phyloP scores from a whole-genome alignment of 2,113 vertebrate species.

The Phyllostomus discolor region DNA sequence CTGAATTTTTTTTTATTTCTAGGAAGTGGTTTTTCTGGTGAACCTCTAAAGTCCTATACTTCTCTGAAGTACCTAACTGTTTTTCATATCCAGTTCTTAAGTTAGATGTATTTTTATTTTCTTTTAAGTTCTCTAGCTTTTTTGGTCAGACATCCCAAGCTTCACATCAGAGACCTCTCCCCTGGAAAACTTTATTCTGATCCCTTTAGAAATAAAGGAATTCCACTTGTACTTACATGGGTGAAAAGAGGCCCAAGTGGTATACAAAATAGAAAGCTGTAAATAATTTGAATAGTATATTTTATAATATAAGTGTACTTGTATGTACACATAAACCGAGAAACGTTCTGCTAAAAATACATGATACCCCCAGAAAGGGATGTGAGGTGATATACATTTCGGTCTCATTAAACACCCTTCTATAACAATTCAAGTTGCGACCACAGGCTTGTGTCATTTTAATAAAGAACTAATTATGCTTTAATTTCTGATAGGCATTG shows the following conservation, averaged over 20 bases:
- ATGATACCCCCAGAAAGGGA: not conserved
- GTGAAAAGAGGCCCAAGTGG: not conserved
- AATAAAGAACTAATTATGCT: not conserved
- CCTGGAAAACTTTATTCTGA: not conserved
- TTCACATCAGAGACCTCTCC: not conserved
- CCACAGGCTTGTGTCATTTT: not conserved
- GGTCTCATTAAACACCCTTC: not conserved
- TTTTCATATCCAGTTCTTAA: not conserved
- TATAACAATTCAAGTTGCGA: not conserved
- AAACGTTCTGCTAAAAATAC: not conserved
- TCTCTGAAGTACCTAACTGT: not conserved
- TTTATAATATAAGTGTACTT: not conserved
- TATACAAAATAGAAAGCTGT: not conserved
- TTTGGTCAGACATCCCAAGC: not conserved
- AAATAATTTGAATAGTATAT: not conserved
- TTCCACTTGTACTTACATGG: not conserved
- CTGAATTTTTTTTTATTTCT: not conserved
- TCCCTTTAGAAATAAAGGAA: not conserved
- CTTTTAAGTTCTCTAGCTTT: not conserved
- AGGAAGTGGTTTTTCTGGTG: conserved; percentile 16
- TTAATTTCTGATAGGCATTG: not conserved
- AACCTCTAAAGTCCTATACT: not conserved
- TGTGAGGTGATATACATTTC: not conserved
- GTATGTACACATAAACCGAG: not conserved
- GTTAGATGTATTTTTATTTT: not conserved